Evolutionary conservation across 2,113 vertebrate species (phyloP).

Genomic region (Vimba vimba): DNA sequence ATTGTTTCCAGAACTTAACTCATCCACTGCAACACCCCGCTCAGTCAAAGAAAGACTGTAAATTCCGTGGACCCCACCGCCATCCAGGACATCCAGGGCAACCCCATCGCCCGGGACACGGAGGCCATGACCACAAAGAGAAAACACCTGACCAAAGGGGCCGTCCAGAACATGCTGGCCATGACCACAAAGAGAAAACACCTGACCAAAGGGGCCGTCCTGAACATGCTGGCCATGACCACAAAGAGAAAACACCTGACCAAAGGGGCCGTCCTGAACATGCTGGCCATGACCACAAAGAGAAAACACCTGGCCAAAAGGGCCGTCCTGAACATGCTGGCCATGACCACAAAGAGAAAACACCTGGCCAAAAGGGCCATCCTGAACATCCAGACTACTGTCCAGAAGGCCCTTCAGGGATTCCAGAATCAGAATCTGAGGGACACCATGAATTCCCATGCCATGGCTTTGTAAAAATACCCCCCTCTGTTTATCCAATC

Average conservation of each 20-base stretch:
- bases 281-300: neutral
- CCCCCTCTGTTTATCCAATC: slow-evolving; percentile 57
- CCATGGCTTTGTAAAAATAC: slow-evolving; percentile 54
- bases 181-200: neutral
- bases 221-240: neutral
- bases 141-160: neutral
- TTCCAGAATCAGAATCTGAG: slow-evolving; percentile 7
- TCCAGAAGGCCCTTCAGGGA: neutral
- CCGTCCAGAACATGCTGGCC: neutral
- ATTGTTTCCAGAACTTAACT: slow-evolving; percentile 48
- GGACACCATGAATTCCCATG: slow-evolving; percentile 14
- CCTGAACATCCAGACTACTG: slow-evolving; percentile 18
- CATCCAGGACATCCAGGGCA: neutral
- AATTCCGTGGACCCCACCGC: neutral
- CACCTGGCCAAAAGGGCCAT: neutral
- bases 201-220: neutral
- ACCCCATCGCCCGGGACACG: neutral
- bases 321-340: neutral
- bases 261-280: neutral
- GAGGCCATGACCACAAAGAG: neutral
- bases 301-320: neutral
- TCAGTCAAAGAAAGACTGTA: slow-evolving; percentile 34
- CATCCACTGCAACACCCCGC: slow-evolving; percentile 18
- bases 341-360: slow-evolving; percentile 16
- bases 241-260: slow-evolving; percentile 14